Base-by-base conservation (phyloP, 2,888 invertebrate species). In the Mayetiola destructor region DNA sequence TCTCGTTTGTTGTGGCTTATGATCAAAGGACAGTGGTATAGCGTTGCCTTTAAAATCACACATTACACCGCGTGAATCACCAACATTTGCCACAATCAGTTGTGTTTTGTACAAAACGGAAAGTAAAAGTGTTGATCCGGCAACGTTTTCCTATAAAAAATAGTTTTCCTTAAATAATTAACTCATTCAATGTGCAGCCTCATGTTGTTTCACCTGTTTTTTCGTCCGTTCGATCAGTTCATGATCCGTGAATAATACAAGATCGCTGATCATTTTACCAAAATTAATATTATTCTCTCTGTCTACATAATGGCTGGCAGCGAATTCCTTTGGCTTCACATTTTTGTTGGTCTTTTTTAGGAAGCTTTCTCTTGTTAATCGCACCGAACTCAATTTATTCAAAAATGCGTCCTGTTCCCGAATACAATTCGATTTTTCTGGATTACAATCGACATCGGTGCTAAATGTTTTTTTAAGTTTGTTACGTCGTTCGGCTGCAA, bases 41-140 rank as follows among this genome's bases (percentile, higher is more conserved):
- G 88, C 89, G 69, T 87, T 88, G 36, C 93, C 93, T 66, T 85
- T 82, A 54, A 80, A 80, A 72, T 94, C 93, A 71, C 92, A 94
- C 85, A 95, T 89, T 0, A 95, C 94, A 29, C 93, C 96, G 61
- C 96, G 77, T 0, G 95, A 95, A 71, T 96, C 96, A 3, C 96
- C 96, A 23, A 96, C 94, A 77, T 96, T 96, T 14, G 94, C 95
- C 27, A 96, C 93, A 61, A 88, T 84, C 61, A 96, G 73, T 64
- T 83, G 80, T 63, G 84, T 81, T 39, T 80, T 84, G 69, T 92
- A 88, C 63, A 95, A 75, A 16, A 95, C 74, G 29, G 93, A 94
- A 63, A 95, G 85, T 48, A 96, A 73, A 2, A 93, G 92, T 27
- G 96, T 96, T 21, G 94, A 93, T 16, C 96, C 95, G 69, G 81